A percentile compares a stretch with the other conserved stretches of the same genome.
Evolutionary conservation across 2,888 invertebrate species (phyloP).

Genomic region (Metalampra italica): DNA sequence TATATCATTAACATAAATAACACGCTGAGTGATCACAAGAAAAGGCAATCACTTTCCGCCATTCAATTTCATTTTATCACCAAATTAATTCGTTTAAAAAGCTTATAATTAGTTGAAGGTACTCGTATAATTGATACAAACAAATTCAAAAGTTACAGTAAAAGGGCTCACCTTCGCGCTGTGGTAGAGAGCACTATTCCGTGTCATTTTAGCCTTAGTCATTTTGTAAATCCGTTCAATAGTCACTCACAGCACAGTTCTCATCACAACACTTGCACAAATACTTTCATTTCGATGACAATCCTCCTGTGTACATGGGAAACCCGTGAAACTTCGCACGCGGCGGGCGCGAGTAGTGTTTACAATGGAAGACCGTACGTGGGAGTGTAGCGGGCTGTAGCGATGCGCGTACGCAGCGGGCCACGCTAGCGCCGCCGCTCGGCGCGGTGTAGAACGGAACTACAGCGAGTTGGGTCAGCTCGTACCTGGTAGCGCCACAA

Average conservation of each 20-base stretch:
- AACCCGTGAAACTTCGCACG: slow-evolving; percentile 44
- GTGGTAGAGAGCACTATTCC: slow-evolving; percentile 83
- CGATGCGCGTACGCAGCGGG: slow-evolving; percentile 35
- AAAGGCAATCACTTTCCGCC: slow-evolving; percentile 9
- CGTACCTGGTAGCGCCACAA: slow-evolving; percentile 30
- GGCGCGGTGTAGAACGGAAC: slow-evolving; percentile 57
- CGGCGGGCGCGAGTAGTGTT: slow-evolving; percentile 52
- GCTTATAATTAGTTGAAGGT: slow-evolving; percentile 4
- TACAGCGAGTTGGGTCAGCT: slow-evolving; percentile 16
- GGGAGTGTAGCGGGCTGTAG: slow-evolving; percentile 54
- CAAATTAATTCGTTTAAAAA: not conserved
- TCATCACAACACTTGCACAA: slow-evolving; percentile 49
- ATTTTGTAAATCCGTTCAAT: slow-evolving; percentile 37
- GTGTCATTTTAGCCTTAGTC: slow-evolving; percentile 79
- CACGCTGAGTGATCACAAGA: slow-evolving; percentile 24
- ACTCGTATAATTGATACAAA: slow-evolving; percentile 19
- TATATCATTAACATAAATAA: slow-evolving; percentile 33
- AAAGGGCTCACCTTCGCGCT: slow-evolving; percentile 83
- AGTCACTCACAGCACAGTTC: slow-evolving; percentile 51
- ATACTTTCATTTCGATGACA: slow-evolving; percentile 50
- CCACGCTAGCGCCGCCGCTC: slow-evolving; percentile 48
- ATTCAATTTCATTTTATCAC: slow-evolving; percentile 6
- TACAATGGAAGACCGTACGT: slow-evolving; percentile 66
- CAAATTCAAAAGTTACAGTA: slow-evolving; percentile 7
- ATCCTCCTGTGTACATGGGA: slow-evolving; percentile 44